Evolutionary conservation across 2,797 vertebrate genomes (phyloP).

Genomic region (Falco naumanni): DNA sequence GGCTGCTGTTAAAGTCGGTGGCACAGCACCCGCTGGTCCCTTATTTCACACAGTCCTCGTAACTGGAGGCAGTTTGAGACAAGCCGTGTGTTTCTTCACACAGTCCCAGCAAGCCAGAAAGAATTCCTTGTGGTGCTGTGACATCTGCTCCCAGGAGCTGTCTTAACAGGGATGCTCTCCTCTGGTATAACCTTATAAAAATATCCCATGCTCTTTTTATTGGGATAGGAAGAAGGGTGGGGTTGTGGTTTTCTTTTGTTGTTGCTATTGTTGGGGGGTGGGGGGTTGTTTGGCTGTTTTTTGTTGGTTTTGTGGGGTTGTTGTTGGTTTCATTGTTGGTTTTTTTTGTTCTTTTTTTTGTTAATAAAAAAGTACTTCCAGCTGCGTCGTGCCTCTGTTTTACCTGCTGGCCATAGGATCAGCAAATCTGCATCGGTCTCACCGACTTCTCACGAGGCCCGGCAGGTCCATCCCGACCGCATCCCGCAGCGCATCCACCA

Average conservation of each 20-base stretch:
- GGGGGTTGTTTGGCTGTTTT: not conserved
- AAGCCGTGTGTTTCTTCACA: not conserved
- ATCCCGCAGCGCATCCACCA: accelerated
- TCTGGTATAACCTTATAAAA: not conserved
- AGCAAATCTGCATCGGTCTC: no score
- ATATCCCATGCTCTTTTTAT: accelerated
- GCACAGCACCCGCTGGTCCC: not conserved
- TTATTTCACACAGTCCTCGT: not conserved
- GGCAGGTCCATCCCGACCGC: accelerated
- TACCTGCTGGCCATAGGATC: not conserved
- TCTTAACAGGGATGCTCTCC: accelerated
- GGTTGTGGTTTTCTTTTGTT: no score
- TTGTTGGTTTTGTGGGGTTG: no score
- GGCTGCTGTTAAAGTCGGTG: not conserved
- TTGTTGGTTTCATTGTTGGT: no score
- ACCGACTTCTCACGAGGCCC: accelerated
- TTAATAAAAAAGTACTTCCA: no score
- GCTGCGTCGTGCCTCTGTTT: not conserved
- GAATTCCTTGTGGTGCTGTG: accelerated
- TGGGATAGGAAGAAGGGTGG: not conserved
- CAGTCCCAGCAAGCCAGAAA: accelerated
- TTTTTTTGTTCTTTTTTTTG: no score
- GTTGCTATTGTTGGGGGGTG: no score
- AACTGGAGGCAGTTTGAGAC: not conserved
- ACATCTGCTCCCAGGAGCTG: accelerated